A percentile compares a stretch with the other conserved stretches of the same genome.
These are phyloP conservation scores for Incurvaria masculella DNA, from an alignment of 2,888 invertebrate species.

Conservation along the genomic window DNA sequence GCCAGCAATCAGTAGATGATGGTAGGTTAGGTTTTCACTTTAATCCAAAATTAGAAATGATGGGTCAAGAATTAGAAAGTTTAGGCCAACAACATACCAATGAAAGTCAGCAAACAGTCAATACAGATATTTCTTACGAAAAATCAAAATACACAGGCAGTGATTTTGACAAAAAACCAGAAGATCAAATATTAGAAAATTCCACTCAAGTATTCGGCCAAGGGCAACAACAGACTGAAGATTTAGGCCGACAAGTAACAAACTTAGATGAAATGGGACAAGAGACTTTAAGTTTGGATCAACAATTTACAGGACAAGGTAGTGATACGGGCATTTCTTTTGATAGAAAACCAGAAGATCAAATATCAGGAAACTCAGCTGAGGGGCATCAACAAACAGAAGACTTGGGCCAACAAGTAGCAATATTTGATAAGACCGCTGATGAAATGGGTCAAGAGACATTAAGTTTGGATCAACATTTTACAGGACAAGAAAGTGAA, in stretches of 20 bases:
- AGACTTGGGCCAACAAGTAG: conserved; percentile 19
- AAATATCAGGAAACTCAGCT: conserved; percentile 14
- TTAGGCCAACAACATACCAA: conserved; percentile 5
- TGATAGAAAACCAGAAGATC: conserved; percentile 14
- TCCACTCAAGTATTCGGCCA: conserved; percentile 15
- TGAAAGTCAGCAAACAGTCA: conserved; percentile 13
- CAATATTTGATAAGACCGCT: conserved; percentile 18
- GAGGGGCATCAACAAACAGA: conserved; percentile 15
- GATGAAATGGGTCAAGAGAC: conserved; percentile 14
- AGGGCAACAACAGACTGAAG: conserved; percentile 15
- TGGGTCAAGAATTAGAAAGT: background rate
- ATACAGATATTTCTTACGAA: conserved; percentile 11
- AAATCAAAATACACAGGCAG: too few species aligned
- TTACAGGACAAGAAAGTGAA: background rate
- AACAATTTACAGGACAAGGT: background rate
- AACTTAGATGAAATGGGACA: conserved; percentile 15
- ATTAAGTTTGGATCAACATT: conserved; percentile 7
- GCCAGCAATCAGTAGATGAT: too few species aligned
- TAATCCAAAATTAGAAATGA: too few species aligned
- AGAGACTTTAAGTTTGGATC: conserved; percentile 10
- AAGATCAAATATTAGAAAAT: conserved; percentile 11
- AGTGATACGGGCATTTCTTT: conserved; percentile 10
- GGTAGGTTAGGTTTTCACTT: too few species aligned
- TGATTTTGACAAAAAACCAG: conserved; percentile 16
- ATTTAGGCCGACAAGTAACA: conserved; percentile 19